phyloP scores from a whole-genome alignment of 2,113 vertebrate species.

The Ceyx margarethae region DNA sequence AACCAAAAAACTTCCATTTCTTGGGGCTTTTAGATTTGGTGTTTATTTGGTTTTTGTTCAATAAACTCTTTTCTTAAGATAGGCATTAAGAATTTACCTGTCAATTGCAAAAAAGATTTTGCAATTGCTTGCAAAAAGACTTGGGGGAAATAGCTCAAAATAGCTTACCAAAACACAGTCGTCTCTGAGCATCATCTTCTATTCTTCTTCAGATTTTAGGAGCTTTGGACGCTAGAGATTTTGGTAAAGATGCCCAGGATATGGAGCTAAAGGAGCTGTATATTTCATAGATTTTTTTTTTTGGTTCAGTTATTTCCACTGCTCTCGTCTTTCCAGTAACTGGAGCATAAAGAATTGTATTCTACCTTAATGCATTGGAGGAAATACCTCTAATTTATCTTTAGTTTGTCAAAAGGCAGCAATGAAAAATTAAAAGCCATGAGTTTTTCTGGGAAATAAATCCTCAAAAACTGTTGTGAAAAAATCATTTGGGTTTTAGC shows the following conservation, averaged over 20 bases:
- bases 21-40: neutral
- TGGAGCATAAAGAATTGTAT: conserved; percentile 67
- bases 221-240: conserved; percentile 28
- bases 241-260: conserved; percentile 7
- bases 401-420: conserved; percentile 1
- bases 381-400: conserved; percentile 69
- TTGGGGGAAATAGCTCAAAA: neutral
- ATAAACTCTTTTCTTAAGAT: neutral
- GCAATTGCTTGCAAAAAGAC: neutral
- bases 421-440: conserved; percentile 21
- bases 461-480: conserved; percentile 17
- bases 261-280: conserved; percentile 13
- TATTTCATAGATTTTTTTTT: conserved; percentile 59
- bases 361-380: conserved; percentile 60
- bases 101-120: neutral
- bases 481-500: neutral
- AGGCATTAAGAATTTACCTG: neutral
- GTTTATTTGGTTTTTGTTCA: neutral
- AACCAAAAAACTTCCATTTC: neutral
- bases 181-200: neutral
- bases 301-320: conserved; percentile 63
- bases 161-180: neutral
- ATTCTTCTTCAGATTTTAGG: neutral
- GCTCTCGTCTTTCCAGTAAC: conserved; percentile 61
- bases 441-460: conserved; percentile 18